A percentile compares a stretch with the other conserved stretches of the same genome.
phyloP scores from a whole-genome alignment of 2,797 vertebrate species.

The Picus viridis region DNA sequence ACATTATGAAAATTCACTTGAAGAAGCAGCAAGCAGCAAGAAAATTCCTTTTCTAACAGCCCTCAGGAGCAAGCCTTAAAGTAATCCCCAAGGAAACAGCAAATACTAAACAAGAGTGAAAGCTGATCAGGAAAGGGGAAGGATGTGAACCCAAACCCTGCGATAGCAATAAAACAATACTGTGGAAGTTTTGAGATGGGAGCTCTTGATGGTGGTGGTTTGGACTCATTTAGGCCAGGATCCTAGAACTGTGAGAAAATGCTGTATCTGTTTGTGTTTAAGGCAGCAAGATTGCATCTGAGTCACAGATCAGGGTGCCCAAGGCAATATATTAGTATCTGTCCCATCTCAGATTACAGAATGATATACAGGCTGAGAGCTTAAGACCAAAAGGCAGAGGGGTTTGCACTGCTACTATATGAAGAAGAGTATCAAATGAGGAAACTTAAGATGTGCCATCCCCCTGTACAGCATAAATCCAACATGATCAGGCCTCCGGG shows the following conservation, averaged over 20 bases:
- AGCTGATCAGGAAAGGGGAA: slow-evolving; percentile 4
- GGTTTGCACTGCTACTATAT: background rate
- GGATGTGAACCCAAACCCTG: slow-evolving; percentile 20
- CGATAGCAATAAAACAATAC: background rate
- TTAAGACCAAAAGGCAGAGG: background rate
- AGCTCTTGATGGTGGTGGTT: background rate
- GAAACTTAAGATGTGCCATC: background rate
- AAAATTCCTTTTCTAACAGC: slow-evolving; percentile 24
- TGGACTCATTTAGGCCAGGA: background rate
- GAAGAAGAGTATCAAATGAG: background rate
- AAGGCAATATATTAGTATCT: slow-evolving; percentile 4
- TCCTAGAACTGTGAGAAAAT: slow-evolving; percentile 45
- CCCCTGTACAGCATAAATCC: background rate
- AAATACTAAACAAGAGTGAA: slow-evolving; percentile 7
- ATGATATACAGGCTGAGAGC: background rate
- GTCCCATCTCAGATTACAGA: slow-evolving; percentile 17
- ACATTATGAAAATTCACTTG: slow-evolving; percentile 19
- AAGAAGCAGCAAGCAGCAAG: slow-evolving; percentile 12
- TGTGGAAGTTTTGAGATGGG: background rate
- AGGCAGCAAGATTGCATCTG: slow-evolving; percentile 11
- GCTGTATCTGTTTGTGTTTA: slow-evolving; percentile 9
- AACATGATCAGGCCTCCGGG: background rate
- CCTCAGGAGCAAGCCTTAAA: slow-evolving; percentile 11
- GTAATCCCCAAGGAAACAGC: slow-evolving; percentile 31
- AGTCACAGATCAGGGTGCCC: background rate